Conservation (phyloP, 2,888 invertebrate species). For the Parasteatoda lunata region DNA sequence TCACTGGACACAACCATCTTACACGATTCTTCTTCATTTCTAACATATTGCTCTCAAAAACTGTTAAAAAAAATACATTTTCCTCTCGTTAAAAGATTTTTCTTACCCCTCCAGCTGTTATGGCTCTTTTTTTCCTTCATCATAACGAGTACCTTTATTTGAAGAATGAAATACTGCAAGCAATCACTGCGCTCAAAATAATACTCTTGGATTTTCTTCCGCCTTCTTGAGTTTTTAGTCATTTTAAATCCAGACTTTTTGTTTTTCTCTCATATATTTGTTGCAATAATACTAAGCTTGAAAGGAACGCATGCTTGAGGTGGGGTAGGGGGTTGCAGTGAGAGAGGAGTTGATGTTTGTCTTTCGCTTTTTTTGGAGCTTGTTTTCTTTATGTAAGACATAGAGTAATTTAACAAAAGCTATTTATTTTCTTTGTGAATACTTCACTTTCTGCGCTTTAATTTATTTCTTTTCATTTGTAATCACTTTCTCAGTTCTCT, state of each 20-base stretch:
- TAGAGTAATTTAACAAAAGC: not conserved
- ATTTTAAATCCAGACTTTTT: constrained; percentile 13
- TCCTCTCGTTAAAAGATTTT: constrained; percentile 21
- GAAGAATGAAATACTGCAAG: constrained; percentile 36
- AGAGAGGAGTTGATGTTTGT: not conserved
- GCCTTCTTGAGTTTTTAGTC: not conserved
- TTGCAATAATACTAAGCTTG: not conserved
- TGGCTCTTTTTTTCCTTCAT: constrained; percentile 7
- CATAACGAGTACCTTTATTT: constrained; percentile 29
- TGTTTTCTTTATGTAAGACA: not conserved
- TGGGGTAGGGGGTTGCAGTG: not conserved
- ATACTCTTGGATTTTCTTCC: constrained; percentile 23
- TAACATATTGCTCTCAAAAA: constrained; percentile 42
- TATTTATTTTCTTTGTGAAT: not conserved
- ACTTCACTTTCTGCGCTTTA: not conserved
- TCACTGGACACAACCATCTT: constrained; percentile 28
- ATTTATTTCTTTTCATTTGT: not conserved
- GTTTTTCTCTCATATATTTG: not conserved
- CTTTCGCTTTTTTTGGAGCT: not conserved
- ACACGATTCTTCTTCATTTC: constrained; percentile 15
- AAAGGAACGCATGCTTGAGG: not conserved
- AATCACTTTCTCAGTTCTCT: too few relatives aligned
- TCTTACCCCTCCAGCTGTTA: constrained; percentile 15
- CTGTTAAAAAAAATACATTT: not conserved
- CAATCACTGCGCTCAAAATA: constrained; percentile 44